Base-by-base conservation (phyloP, 2,888 invertebrate genomes). In the Meganola albula region DNA sequence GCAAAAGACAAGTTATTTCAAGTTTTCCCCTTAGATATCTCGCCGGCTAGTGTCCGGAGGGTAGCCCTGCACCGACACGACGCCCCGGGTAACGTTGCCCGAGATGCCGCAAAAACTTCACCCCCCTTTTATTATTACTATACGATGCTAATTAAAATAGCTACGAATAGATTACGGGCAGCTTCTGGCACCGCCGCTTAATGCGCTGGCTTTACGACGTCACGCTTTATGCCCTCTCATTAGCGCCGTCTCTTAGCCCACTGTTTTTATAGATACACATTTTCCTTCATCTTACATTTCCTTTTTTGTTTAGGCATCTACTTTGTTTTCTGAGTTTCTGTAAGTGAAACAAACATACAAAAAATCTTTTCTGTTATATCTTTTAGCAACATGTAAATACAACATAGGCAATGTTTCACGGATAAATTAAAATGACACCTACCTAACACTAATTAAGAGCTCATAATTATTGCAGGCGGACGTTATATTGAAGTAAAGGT, bases 131-230 rank as follows among this genome's bases (percentile, higher is more conserved):
- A 74, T 79, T 79, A 77, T 79, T 74, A 73, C 74, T n/a, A n/a
- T 76, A 72, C 69, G 70, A 75, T 74, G 79, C 78, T 80, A 84
- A 83, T 83, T 83, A 83, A 83, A 82, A 84, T 79, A 80, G 75
- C 77, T 77, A 64, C 69, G 77, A 78, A 80, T 82, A 84, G 82
- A 82, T 82, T 75, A 80, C 74, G 70, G 73, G 65, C 75, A 76
- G 74, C 76, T 82, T 75, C 78, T 79, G 78, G 76, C 77, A 64
- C 68, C 63, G 69, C 67, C 63, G 74, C 74, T 79, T 83, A 83
- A 82, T 82, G 80, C 74, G 66, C 71, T 73, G 72, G 68, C 75
- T 82, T 83, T 83, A 83, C 74, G 83, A 77, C 78, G 78, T 77
- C 74, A 80, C 77, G 79, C 77, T 83, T 78, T 80, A 82, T 80